Conservation (phyloP, 2,113 vertebrate genomes). For the Oreochromis tanganicae region DNA sequence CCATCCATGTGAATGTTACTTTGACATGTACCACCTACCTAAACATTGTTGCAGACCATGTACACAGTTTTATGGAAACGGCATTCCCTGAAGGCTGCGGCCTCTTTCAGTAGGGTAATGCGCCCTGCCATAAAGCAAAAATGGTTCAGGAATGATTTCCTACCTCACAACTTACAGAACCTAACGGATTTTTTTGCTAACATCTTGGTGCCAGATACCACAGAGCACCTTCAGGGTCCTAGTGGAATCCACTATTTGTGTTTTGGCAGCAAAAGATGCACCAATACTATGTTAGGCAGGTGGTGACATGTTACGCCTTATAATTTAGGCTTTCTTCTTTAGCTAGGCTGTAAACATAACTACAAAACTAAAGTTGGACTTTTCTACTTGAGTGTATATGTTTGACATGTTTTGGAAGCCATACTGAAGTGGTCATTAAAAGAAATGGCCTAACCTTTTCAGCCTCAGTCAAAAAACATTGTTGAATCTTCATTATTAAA, state of each 20-base stretch:
- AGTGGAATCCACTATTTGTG: neutral
- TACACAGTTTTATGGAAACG: neutral
- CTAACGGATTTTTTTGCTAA: neutral
- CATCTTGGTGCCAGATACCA: neutral
- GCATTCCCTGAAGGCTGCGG: neutral
- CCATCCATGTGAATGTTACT: neutral
- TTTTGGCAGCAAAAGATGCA: neutral
- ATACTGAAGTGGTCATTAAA: neutral
- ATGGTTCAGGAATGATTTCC: neutral
- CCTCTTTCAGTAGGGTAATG: neutral
- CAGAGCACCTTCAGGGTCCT: neutral
- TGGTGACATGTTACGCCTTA: neutral
- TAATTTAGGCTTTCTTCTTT: neutral
- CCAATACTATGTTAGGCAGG: neutral
- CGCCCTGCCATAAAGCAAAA: neutral
- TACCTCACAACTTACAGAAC: neutral
- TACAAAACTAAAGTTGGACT: neutral
- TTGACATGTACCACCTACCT: neutral
- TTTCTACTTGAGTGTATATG: neutral
- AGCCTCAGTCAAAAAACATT: neutral
- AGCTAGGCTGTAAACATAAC: neutral
- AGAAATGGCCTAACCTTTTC: neutral
- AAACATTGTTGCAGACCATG: neutral
- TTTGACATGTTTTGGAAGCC: neutral
- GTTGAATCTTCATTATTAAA: neutral